Conservation (phyloP, 2,888 invertebrate species). For the Agonopterix subpropinquella region DNA sequence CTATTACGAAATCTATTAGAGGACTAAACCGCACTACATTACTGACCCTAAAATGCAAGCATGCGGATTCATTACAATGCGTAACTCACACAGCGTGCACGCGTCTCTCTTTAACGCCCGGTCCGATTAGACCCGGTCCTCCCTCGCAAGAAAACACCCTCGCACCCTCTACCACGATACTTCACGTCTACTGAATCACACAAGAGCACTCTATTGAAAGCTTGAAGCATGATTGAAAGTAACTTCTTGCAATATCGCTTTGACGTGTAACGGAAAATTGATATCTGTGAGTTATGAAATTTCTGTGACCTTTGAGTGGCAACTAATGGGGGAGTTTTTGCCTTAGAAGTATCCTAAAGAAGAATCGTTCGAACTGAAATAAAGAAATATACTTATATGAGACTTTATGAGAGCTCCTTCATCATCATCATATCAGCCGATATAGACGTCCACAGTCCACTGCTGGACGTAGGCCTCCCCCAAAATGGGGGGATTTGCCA, state of each 20-base stretch:
- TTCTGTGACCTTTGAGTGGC: too few species aligned
- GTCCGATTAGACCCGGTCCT: conserved; percentile 52
- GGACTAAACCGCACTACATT: conserved; percentile 21
- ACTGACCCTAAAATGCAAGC: conserved; percentile 54
- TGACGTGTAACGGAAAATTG: background rate
- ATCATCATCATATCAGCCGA: too few species aligned
- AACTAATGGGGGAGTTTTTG: too few species aligned
- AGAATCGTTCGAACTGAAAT: too few species aligned
- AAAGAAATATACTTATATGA: too few species aligned
- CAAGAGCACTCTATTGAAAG: background rate
- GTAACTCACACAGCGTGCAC: conserved; percentile 58
- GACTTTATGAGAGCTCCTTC: too few species aligned
- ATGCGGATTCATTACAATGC: conserved; percentile 55
- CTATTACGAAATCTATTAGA: conserved; percentile 29
- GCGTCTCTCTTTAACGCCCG: conserved; percentile 46
- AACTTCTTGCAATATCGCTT: background rate
- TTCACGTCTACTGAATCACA: background rate
- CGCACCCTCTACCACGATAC: background rate
- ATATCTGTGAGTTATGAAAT: too few species aligned
- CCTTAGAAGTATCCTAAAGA: too few species aligned
- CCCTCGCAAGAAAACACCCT: conserved; percentile 44
- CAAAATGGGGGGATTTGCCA: too few species aligned
- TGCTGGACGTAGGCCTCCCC: too few species aligned
- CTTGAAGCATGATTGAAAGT: background rate
- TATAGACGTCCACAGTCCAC: too few species aligned